Evolutionary conservation across 2,797 vertebrate genomes (phyloP), one percentile per base, ranked within the genome.

Genomic region (Melanotaenia pygmaea): DNA sequence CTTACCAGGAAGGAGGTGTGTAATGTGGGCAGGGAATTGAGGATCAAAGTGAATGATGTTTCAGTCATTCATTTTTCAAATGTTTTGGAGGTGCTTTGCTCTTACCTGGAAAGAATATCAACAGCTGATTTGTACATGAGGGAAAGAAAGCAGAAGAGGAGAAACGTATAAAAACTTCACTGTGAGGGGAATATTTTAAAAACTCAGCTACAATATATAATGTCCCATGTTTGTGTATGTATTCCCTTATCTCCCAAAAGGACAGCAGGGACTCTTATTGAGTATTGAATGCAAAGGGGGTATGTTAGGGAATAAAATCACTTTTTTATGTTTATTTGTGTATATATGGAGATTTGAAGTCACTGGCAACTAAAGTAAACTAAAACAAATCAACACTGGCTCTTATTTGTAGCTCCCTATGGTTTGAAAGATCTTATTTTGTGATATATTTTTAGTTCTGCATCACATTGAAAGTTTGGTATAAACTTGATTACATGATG

Each of bases 61-160:
- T 79, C 64, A 71, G 80, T 90, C 88, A 89, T 89, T 72, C 80
- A 92, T 92, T 89, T 91, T 92, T 91, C 76, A 93, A 79, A 85
- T 77, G 71, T 81, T 90, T 74, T 72, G 69, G 74, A 67, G 84
- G 73, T 37, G 64, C 70, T 70, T 89, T 71, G 47, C 68, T 51
- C 72, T 74, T 83, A 76, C 76, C 72, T 74, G 79, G 59, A 80
- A 81, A 80, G 76, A 85, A 90, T 89, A 85, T 77, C 84, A 87
- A 85, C 88, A 77, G 60, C 68, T 54, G 71, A 67, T 63, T 79
- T 61, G 35, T 34, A 58, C 40, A 20, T 45, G 58, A 50, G 43
- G 56, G 32, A 57, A 56, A 43, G 14, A 59, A 74, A 59, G 61
- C 3, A 34, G 40, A 11, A 72, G 51, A 50, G 18, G 32, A 53